These are phyloP conservation scores for Nothocercus julius DNA, from an alignment of 2,113 vertebrate species.

Conservation along the genomic window DNA sequence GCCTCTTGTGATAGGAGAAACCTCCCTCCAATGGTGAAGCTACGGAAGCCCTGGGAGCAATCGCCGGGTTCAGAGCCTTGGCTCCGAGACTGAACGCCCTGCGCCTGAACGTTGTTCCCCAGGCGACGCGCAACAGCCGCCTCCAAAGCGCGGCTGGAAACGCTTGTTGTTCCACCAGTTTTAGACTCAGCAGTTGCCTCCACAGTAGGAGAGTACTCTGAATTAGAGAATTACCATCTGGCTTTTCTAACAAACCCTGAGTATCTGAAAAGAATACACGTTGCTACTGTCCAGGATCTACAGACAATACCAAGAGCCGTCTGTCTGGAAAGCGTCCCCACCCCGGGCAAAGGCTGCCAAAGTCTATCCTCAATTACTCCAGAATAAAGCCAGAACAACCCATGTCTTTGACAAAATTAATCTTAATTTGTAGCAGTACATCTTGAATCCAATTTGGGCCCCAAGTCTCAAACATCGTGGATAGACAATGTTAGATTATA, in stretches of 20 bases:
- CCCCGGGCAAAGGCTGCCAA: conserved; percentile 22
- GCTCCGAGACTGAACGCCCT: rapidly evolving
- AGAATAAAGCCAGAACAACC: neutral
- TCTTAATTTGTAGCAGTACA: neutral
- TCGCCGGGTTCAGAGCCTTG: rapidly evolving
- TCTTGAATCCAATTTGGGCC: neutral
- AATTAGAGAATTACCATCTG: conserved; percentile 39
- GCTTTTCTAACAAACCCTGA: neutral
- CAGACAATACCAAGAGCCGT: conserved; percentile 27
- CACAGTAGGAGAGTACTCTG: neutral
- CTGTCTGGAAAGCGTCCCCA: conserved; percentile 36
- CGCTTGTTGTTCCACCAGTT: neutral
- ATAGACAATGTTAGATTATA: neutral
- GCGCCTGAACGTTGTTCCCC: neutral
- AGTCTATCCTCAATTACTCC: conserved; percentile 39
- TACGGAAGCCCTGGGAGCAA: neutral
- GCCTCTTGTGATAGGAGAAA: neutral
- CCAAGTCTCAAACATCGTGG: neutral
- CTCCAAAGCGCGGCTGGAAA: neutral
- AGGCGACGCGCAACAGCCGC: neutral
- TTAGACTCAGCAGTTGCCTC: neutral
- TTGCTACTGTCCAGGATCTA: conserved; percentile 61
- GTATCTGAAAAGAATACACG: conserved; percentile 21
- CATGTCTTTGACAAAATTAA: neutral
- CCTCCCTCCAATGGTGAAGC: neutral